Base-by-base conservation (phyloP, 2,888 invertebrate genomes). In the Dryococelus australis region DNA sequence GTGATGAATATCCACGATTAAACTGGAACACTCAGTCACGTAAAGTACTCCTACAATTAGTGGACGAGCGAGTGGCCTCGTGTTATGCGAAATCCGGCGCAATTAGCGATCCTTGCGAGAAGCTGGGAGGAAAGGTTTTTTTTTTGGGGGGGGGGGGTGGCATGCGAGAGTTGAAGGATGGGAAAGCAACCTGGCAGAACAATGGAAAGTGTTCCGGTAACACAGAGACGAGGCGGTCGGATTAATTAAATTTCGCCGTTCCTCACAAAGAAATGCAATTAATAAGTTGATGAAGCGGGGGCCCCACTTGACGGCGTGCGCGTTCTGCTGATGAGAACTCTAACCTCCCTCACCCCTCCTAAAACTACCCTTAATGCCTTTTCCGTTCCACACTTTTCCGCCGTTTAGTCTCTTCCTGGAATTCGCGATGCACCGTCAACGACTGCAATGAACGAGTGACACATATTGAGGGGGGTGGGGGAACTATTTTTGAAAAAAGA, bases 51-150 rank as follows among this genome's bases (percentile, higher is more conserved):
- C 65, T 10, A 6, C 65, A 65, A 65, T 65, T 65, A 65, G 65
- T n/a, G 8, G n/a, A n/a, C 24, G 65, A 65, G 65, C n/a, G 65
- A 65, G 24, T 65, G n/a, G 20, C 65, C 2, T 3, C 65, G 65
- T n/a, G 65, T 65, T n/a, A 65, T 65, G 65, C n/a, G 65, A 65
- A 65, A 65, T 65, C 65, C 65, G n/a, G n/a, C 65, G 65, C 65
- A 65, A 65, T 65, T 65, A 65, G 65, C 65, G n/a, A 65, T 24
- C 65, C 65, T 20, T 8, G 24, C 8, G 65, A 24, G 65, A 65
- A 24, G 24, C 65, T 5, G 13, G 24, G 65, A 20, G 65, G 16
- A 12, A 47, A 12, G 47, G 47, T 6, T 9, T 9, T 9, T 9
- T 47, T 47, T 6, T 12, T 12, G 47, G 47, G 47, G 47, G 47